Evolutionary conservation across 2,797 vertebrate genomes (phyloP), one percentile per base, ranked within the genome.

Genomic region (Sarcoramphus papa): DNA sequence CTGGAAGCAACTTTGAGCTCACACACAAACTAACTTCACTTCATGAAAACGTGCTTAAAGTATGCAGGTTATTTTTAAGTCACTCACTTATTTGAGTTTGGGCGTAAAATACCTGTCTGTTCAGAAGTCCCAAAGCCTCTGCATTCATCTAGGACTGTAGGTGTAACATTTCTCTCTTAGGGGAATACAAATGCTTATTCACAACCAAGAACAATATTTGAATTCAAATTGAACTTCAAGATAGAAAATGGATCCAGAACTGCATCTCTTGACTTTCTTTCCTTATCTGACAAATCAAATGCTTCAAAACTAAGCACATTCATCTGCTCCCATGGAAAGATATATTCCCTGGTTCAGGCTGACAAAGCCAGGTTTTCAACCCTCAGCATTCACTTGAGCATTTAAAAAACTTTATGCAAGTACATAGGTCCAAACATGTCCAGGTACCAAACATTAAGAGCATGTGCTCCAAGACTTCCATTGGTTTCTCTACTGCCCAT

Each of bases 381-480:
- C 28, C 60, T 70, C 54, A 64, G 57, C 37, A 40, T 72, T 88
- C 65, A 51, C 33, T 12, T 43, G 5, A 59, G 41, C 33, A 35
- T 41, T 74, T 67, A 33, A 37, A 88, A 82, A 51, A 25, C 45
- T 70, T 47, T 8, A 60, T 17, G 23, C 22, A 67, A 81, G 12
- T 20, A 41, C 9, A 23, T 12, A 54, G 17, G 22, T 59, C 14
- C 27, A 77, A 70, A 68, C 11, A 41, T 19, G 30, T 64, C n/a
- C 68, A 62, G n/a, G 13, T 51, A 69, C 20, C 19, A 85, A 79
- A 62, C 12, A 62, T 10, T 20, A 75, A 48, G 17, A 68, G 6
- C 0, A 0, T 0, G 0, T 35, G 23, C 48, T 87, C 31, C 8
- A 41, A 48, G 37, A 35, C 25, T 64, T 68, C 57, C 45, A 23